A percentile compares a stretch with the other conserved stretches of the same genome.
Conservation (phyloP, 2,113 vertebrate genomes). For the Reinhardtius hippoglossoides region DNA sequence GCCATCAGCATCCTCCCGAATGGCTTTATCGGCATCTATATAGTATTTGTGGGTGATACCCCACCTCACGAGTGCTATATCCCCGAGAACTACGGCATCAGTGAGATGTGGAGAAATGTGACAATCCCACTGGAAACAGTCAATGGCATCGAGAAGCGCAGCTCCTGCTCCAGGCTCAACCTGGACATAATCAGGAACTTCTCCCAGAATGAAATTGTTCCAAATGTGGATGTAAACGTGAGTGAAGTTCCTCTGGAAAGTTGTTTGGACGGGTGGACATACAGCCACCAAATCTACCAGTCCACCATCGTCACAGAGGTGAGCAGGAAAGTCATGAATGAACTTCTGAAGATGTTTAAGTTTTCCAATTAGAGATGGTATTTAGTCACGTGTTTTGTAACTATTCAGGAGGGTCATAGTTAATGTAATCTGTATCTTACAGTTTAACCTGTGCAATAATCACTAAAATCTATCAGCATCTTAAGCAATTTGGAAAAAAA, state of each 20-base stretch:
- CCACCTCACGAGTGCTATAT: slow-evolving; percentile 73
- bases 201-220: slow-evolving; percentile 46
- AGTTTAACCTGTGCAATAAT: neutral
- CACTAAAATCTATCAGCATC: neutral
- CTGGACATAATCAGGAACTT: slow-evolving; percentile 67
- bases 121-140: slow-evolving; percentile 60
- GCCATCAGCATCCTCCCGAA: slow-evolving; percentile 74
- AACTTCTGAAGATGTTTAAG: neutral
- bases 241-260: slow-evolving; percentile 66
- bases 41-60: slow-evolving; percentile 74
- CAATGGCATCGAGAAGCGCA: slow-evolving; percentile 43
- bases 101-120: slow-evolving; percentile 67
- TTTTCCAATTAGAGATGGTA: too few relatives aligned
- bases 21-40: slow-evolving; percentile 70
- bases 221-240: slow-evolving; percentile 72
- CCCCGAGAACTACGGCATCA: slow-evolving; percentile 66
- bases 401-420: neutral
- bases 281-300: slow-evolving; percentile 74
- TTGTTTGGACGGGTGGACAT: slow-evolving; percentile 79
- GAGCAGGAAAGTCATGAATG: slow-evolving; percentile 17
- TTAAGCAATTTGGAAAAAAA: neutral
- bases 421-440: too few relatives aligned
- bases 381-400: neutral
- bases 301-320: slow-evolving; percentile 81
- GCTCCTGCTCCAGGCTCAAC: slow-evolving; percentile 72